Conservation (phyloP, 2,797 vertebrate species). For the Argentina silus region DNA sequence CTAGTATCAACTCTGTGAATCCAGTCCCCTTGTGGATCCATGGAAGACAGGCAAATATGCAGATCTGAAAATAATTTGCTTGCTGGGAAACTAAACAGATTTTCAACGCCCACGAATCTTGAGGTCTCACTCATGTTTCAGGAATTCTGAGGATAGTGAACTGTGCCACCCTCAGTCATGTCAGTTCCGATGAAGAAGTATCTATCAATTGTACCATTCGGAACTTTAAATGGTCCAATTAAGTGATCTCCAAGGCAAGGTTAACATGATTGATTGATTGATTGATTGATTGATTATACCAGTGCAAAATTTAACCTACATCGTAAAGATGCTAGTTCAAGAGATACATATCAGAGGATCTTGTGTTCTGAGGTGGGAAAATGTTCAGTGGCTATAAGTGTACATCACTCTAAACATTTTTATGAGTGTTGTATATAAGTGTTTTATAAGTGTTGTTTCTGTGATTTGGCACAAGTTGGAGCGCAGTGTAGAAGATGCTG, state of each 20-base stretch:
- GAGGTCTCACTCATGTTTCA: conserved; percentile 34
- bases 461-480: too few species aligned
- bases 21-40: conserved; percentile 35
- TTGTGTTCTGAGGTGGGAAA: too few species aligned
- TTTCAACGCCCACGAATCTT: conserved; percentile 42
- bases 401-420: too few species aligned
- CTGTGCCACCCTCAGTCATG: neutral
- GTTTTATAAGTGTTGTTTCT: too few species aligned
- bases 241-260: neutral
- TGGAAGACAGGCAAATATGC: conserved; percentile 52
- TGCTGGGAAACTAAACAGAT: conserved; percentile 35
- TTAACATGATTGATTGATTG: neutral
- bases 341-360: too few species aligned
- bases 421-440: too few species aligned
- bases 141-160: neutral
- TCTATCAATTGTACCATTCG: neutral
- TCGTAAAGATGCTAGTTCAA: too few species aligned
- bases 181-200: neutral
- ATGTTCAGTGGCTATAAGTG: too few species aligned
- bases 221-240: neutral
- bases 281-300: neutral
- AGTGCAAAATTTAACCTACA: neutral
- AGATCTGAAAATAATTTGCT: conserved; percentile 62
- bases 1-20: conserved; percentile 27
- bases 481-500: neutral